Evolutionary conservation across 1,140 invertebrate species (phyloP), one percentile per base, ranked within the genome.

Genomic region (Nebria ingens): DNA sequence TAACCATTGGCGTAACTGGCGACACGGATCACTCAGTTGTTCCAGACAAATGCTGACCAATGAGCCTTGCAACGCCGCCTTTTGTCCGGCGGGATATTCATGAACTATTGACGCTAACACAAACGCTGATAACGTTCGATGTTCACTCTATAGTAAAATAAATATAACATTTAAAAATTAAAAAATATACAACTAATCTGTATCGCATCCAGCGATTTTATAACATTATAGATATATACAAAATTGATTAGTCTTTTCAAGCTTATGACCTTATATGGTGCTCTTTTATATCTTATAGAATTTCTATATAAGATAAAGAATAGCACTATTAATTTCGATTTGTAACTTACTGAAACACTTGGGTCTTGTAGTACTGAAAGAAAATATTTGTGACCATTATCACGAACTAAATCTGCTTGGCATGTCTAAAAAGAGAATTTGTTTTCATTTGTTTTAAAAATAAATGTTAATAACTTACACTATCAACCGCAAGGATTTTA

Each of bases 401-500:
- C 96, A 62, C 96, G 87, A 9, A 98, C 91, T 58, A 99, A 74
- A 73, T 99, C 97, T 58, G 83, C 82, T 76, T 98, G 93, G 69
- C 93, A 98, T 53, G 85, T 87, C 89, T 93, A 71, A 45, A 80
- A 79, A 53, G 56, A 58, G 61, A 61, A 49, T 54, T 59, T 52
- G 52, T 40, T 40, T 55, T 51, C 15, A 54, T 15, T 42, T 54
- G 19, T 40, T 49, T 50, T 15, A 52, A 49, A 56, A 55, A 34
- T 52, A 51, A 19, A 17, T 15, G 21, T 2, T 25, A 19, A 15
- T 50, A 29, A 80, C 81, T 80, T 71, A 93, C 92, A 71, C 84
- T 86, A 73, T 99, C 97, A 11, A 98, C 93, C 55, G 95, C 93
- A 50, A 99, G 75, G 61, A 99, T 98, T 78, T 98, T 98, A 3